Evolutionary conservation across 2,113 vertebrate genomes (phyloP), one percentile per base, ranked within the genome.

Genomic region (Thamnophis sirtalis): DNA sequence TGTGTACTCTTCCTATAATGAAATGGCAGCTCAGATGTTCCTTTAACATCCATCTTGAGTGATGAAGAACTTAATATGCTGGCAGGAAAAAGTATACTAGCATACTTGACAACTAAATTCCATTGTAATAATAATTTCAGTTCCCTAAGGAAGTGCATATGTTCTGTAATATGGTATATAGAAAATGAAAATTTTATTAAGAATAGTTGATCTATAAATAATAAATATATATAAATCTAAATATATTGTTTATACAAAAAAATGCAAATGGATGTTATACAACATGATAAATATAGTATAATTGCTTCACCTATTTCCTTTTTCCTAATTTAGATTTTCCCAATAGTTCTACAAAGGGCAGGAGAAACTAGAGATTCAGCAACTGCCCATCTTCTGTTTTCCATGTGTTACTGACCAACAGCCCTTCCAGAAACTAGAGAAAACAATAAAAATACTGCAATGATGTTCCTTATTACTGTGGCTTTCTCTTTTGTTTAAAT

Each of bases 401-500:
- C 91, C 43, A 91, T 92, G 89, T 92, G 92, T 88, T 50, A 26
- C 85, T 88, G 92, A 87, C 90, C 89, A 95, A 89, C 87, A 94
- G 48, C 86, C 54, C 50, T 60, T 50, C 89, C 88, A 90, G 60
- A 95, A 93, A 86, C 55, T 86, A 91, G 38, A 50, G 26, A 92
- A 93, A 93, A 91, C 89, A 92, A 94, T 4, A 73, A 48, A 33
- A n/a, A 89, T 73, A 85, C 4, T 86, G 56, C 80, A 95, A 92
- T 91, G 93, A 89, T 54, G 43, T 87, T 96, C 92, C 38, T 92
- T 97, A 33, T 86, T 80, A 43, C 17, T 80, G 33, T 80, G 73
- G 73, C 73, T 80, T 80, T 80, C 91, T 96, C 94, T 96, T 96
- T 96, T 96, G 94, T 95, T 96, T 97, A 97, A 97, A 98, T 98